Conservation (phyloP, 2,888 invertebrate species). For the Augiades crinisus region DNA sequence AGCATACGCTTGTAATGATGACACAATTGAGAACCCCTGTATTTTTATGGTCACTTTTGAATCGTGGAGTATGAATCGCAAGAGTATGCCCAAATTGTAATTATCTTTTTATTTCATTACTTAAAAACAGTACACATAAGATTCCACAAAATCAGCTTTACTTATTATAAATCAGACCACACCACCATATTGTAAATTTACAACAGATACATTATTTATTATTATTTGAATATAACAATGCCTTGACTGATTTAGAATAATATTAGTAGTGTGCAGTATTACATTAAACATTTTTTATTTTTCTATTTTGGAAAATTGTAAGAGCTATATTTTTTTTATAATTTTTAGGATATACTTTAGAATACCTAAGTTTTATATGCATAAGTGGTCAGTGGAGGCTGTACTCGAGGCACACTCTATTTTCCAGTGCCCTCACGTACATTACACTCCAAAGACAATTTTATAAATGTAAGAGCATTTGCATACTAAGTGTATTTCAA, state of each 20-base stretch:
- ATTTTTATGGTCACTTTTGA: conserved; percentile 25
- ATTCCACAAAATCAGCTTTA: conserved; percentile 49
- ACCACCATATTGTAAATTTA: conserved; percentile 45
- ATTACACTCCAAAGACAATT: conserved; percentile 58
- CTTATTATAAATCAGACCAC: conserved; percentile 43
- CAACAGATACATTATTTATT: conserved; percentile 48
- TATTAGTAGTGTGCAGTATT: conserved; percentile 73
- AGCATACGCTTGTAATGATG: conserved; percentile 45
- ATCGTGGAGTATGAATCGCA: conserved; percentile 10
- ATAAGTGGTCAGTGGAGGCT: conserved; percentile 51
- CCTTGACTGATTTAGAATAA: conserved; percentile 78
- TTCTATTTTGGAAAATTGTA: conserved; percentile 65
- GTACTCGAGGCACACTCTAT: conserved; percentile 45
- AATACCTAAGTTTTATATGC: conserved; percentile 46
- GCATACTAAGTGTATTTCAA: conserved; percentile 45
- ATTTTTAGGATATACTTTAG: conserved; percentile 52
- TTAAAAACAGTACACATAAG: conserved; percentile 40
- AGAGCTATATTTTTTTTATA: conserved; percentile 73
- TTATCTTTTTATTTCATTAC: conserved; percentile 47
- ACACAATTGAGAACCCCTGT: conserved; percentile 16
- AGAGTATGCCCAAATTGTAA: conserved; percentile 59
- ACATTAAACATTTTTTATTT: conserved; percentile 70
- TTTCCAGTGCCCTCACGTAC: conserved; percentile 54
- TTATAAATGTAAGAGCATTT: conserved; percentile 35
- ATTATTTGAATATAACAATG: conserved; percentile 57